Percentiles rank a stretch among this genome's conserved stretches.
Conservation (phyloP, 2,888 invertebrate species). For the Leptopilina syphax region DNA sequence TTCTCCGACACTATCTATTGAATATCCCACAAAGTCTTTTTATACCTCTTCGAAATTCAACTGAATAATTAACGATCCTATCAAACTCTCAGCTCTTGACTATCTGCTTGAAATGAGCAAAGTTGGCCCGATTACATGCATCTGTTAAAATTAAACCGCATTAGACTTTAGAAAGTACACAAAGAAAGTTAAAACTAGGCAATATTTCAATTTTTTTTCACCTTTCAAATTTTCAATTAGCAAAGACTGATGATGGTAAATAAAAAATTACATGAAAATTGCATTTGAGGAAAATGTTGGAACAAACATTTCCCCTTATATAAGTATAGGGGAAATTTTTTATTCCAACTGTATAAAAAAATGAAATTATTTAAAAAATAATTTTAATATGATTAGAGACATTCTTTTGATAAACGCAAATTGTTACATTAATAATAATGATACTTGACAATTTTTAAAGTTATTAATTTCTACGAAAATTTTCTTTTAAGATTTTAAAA, state of each 20-base stretch:
- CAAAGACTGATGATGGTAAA: background rate
- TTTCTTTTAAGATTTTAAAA: too few relatives aligned
- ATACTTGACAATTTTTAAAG: too few relatives aligned
- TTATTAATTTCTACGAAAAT: too few relatives aligned
- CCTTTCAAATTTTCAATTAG: background rate
- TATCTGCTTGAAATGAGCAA: conserved; percentile 31
- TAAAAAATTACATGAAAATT: too few relatives aligned
- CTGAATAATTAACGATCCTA: conserved; percentile 35
- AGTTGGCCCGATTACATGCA: conserved; percentile 30
- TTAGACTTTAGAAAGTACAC: background rate
- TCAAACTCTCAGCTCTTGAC: conserved; percentile 21
- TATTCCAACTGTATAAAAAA: too few relatives aligned
- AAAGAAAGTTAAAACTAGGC: background rate
- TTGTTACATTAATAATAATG: too few relatives aligned
- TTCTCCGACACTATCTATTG: background rate
- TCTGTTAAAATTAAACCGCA: conserved; percentile 31
- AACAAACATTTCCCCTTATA: too few relatives aligned
- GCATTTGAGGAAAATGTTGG: too few relatives aligned
- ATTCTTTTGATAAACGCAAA: too few relatives aligned
- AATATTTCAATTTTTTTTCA: background rate
- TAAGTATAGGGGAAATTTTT: too few relatives aligned
- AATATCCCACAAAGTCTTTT: conserved; percentile 10
- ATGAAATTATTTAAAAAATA: too few relatives aligned
- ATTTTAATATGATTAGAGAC: too few relatives aligned
- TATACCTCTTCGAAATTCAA: conserved; percentile 22